Conservation (phyloP, 2,113 vertebrate genomes). For the Desmodus rotundus region DNA sequence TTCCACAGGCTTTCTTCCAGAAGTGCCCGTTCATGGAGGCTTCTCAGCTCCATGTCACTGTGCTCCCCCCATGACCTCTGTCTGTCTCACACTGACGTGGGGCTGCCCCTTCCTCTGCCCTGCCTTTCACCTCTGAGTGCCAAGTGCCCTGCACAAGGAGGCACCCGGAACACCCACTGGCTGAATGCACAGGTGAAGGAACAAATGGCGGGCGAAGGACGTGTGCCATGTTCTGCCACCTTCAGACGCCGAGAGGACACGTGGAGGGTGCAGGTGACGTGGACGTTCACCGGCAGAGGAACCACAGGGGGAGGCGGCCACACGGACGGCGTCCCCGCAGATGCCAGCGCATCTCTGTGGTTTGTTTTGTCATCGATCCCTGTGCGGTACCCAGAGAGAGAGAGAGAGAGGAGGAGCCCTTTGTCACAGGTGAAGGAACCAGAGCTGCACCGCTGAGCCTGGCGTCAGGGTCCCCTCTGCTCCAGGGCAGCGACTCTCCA, state of each 20-base stretch:
- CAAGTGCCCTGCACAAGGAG: fast-evolving
- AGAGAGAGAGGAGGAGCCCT: fast-evolving
- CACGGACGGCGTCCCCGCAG: not conserved
- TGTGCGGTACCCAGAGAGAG: not conserved
- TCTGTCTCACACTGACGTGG: fast-evolving
- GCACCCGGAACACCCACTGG: fast-evolving
- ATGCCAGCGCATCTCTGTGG: not conserved
- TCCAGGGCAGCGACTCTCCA: not conserved
- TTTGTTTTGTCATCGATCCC: not conserved
- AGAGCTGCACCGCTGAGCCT: fast-evolving
- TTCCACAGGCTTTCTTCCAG: not conserved
- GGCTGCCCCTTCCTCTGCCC: no score
- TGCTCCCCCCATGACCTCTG: fast-evolving
- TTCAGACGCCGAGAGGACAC: not conserved
- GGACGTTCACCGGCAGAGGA: not conserved
- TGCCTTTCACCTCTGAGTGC: not conserved
- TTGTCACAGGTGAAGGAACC: not conserved
- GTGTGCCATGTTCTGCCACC: no score
- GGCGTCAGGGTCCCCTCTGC: not conserved
- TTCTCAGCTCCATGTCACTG: not conserved
- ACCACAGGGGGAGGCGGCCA: fast-evolving
- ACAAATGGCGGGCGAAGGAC: no score
- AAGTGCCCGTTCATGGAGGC: not conserved
- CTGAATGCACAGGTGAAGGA: not conserved
- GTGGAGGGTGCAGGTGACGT: fast-evolving